These are phyloP conservation scores for Camelus bactrianus DNA, from an alignment of 2,113 vertebrate genomes.

Conservation along the genomic window DNA sequence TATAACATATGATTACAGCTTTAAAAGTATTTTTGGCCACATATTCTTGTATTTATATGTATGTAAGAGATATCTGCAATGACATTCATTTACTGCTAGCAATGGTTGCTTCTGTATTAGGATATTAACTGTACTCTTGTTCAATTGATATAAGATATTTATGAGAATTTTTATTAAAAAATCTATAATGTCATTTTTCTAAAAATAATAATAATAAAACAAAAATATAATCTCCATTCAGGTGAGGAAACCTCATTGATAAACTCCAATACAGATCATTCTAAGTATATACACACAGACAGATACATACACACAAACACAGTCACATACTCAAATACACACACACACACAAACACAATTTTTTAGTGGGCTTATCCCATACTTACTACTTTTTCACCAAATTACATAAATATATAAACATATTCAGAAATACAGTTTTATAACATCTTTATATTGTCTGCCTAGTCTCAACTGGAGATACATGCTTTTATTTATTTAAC, in stretches of 20 bases:
- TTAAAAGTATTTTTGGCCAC: neutral
- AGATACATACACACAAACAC: neutral
- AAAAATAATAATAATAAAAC: neutral
- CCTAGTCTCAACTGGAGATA: neutral
- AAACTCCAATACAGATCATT: neutral
- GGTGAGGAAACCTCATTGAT: neutral
- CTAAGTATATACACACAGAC: neutral
- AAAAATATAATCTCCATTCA: neutral
- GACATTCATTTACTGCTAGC: neutral
- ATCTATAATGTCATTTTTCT: neutral
- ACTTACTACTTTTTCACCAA: neutral
- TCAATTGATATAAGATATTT: neutral
- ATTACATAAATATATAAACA: neutral
- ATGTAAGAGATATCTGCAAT: neutral
- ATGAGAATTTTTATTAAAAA: neutral
- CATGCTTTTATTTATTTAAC: neutral
- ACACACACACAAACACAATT: neutral
- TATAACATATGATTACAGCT: neutral
- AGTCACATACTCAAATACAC: neutral
- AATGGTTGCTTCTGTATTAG: neutral
- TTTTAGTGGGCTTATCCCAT: neutral
- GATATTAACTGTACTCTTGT: neutral
- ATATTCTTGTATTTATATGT: neutral
- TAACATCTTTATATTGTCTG: neutral
- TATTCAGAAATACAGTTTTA: neutral